These are phyloP conservation scores for Bryconaethiops microstoma DNA, from an alignment of 2,797 vertebrate species.

Conservation along the genomic window DNA sequence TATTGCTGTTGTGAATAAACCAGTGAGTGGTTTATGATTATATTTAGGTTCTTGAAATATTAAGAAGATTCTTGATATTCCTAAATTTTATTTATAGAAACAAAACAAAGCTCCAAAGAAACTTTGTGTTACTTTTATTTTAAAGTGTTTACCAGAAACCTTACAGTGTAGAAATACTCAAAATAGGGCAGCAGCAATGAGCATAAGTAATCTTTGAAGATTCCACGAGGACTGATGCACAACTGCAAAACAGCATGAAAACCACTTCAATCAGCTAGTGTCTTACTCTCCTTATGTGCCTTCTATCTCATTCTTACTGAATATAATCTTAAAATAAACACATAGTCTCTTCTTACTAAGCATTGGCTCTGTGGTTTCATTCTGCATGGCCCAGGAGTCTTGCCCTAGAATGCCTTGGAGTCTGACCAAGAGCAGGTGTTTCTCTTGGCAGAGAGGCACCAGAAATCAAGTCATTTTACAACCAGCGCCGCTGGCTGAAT, in stretches of 20 bases:
- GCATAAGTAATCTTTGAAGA: not conserved
- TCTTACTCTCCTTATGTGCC: not conserved
- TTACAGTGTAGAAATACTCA: not conserved
- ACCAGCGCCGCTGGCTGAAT: conserved; percentile 45
- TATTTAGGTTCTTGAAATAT: too few species aligned
- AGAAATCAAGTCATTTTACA: conserved; percentile 52
- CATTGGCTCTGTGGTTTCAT: conserved; percentile 11
- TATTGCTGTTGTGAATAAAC: too few species aligned
- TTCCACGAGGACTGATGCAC: not conserved
- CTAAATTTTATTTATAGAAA: too few species aligned
- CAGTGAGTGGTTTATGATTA: too few species aligned
- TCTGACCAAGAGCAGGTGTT: conserved; percentile 58
- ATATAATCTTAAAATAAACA: conserved; percentile 8
- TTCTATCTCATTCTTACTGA: not conserved
- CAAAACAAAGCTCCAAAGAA: not conserved
- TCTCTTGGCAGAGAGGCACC: conserved; percentile 49
- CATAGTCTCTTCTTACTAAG: conserved; percentile 10
- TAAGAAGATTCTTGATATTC: too few species aligned
- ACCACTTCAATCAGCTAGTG: not conserved
- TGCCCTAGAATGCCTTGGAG: conserved; percentile 62
- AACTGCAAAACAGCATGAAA: not conserved
- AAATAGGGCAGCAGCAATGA: not conserved
- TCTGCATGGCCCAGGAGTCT: conserved; percentile 54
- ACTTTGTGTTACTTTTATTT: not conserved
- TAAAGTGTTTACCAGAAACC: not conserved